phyloP scores from a whole-genome alignment of 2,888 invertebrate species.

The Pomacea canaliculata region DNA sequence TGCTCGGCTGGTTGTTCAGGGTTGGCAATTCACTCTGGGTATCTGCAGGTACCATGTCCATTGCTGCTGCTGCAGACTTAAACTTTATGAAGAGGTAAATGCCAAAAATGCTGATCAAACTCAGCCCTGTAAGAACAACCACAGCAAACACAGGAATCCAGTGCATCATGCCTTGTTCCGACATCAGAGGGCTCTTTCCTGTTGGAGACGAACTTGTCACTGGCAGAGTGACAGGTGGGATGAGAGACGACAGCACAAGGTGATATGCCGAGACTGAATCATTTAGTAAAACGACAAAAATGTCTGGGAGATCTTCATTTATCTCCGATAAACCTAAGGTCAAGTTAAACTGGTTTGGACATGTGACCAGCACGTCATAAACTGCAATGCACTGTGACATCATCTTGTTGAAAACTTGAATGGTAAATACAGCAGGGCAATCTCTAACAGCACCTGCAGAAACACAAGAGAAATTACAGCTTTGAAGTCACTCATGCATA shows the following conservation, averaged over 20 bases:
- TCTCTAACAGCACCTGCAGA: constrained; percentile 52
- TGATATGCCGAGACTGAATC: constrained; percentile 52
- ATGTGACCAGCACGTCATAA: constrained; percentile 61
- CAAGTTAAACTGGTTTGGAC: constrained; percentile 58
- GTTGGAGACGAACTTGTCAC: constrained; percentile 10
- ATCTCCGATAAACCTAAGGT: constrained; percentile 48
- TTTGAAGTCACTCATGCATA: too few species aligned
- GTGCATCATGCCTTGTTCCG: neutral
- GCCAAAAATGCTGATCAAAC: constrained; percentile 33
- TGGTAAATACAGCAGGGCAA: constrained; percentile 62
- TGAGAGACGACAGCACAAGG: constrained; percentile 50
- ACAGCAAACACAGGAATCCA: constrained; percentile 51
- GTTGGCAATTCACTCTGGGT: constrained; percentile 38
- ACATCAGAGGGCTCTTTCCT: neutral
- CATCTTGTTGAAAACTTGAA: constrained; percentile 56
- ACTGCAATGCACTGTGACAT: constrained; percentile 45
- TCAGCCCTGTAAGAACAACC: constrained; percentile 34
- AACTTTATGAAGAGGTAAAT: constrained; percentile 36
- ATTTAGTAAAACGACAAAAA: constrained; percentile 53
- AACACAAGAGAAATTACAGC: too few species aligned
- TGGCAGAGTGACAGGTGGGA: constrained; percentile 45
- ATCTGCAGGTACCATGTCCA: constrained; percentile 29
- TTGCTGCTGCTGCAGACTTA: constrained; percentile 29
- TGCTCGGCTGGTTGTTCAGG: constrained; percentile 37
- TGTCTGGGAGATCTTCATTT: constrained; percentile 46